phyloP scores from a whole-genome alignment of 1,140 invertebrate species.

The Aphelenchoides fujianensis region DNA sequence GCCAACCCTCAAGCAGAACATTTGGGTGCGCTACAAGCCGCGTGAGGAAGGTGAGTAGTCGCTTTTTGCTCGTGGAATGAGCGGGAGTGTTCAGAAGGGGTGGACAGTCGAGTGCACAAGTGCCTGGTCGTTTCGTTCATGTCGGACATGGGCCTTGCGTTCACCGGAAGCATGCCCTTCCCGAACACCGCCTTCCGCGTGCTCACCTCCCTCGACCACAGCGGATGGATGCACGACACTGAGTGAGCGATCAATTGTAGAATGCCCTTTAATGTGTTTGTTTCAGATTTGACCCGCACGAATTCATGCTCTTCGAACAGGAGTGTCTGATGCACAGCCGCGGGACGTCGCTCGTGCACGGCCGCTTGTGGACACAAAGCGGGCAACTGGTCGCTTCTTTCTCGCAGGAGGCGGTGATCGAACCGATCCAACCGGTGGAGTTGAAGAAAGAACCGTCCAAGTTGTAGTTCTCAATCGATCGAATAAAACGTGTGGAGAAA shows the following conservation, averaged over 20 bases:
- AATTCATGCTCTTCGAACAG: constrained; percentile 26
- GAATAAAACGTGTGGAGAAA: too few species aligned
- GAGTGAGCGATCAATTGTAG: not conserved
- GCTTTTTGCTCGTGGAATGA: not conserved
- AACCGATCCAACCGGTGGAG: not conserved
- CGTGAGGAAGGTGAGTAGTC: not conserved
- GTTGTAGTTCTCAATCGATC: too few species aligned
- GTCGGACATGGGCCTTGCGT: constrained; percentile 15
- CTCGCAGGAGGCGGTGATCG: constrained; percentile 26
- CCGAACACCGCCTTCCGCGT: not conserved
- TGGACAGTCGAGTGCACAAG: not conserved
- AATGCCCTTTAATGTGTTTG: not conserved
- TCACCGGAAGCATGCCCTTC: constrained; percentile 9
- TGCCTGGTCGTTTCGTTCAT: constrained; percentile 1
- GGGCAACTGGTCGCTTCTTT: constrained; percentile 18
- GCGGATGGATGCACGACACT: constrained; percentile 17
- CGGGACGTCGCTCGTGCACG: constrained; percentile 18
- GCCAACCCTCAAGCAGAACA: constrained; percentile 8
- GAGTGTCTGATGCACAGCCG: constrained; percentile 23
- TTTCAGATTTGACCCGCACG: constrained; percentile 30
- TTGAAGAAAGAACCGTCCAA: not conserved
- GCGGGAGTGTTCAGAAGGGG: not conserved
- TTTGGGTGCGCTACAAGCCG: constrained; percentile 11
- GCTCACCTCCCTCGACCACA: not conserved
- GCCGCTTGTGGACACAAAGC: constrained; percentile 30